Conservation (phyloP, 1,140 invertebrate genomes). For the Drosophila auraria region DNA sequence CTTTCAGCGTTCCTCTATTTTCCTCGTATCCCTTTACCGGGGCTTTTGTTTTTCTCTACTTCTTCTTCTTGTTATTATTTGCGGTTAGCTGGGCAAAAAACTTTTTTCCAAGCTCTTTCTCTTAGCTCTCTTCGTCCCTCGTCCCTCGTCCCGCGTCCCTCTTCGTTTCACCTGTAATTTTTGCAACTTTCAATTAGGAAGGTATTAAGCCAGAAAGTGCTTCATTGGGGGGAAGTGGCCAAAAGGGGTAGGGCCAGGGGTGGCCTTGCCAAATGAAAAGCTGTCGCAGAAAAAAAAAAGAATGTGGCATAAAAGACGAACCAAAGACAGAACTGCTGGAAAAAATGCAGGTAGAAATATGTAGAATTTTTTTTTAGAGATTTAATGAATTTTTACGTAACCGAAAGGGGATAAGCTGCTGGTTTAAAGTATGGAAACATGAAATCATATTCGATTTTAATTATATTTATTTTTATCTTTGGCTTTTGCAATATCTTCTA, state of each 20-base stretch:
- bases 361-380: no score
- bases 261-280: slow-evolving; percentile 50
- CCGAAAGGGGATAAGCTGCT: neutral
- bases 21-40: slow-evolving; percentile 22
- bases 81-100: slow-evolving; percentile 66
- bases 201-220: slow-evolving; percentile 81
- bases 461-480: no score
- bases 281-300: slow-evolving; percentile 39
- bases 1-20: neutral
- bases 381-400: neutral
- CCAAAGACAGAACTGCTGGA: slow-evolving; percentile 21
- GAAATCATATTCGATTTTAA: no score
- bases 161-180: slow-evolving; percentile 72
- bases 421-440: no score
- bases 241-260: slow-evolving; percentile 7
- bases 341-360: slow-evolving; percentile 6
- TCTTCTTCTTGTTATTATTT: slow-evolving; percentile 69
- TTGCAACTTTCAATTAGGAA: slow-evolving; percentile 84
- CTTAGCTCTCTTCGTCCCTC: slow-evolving; percentile 1
- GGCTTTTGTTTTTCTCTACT: slow-evolving; percentile 50
- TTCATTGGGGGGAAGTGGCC: slow-evolving; percentile 53
- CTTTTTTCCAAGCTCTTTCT: slow-evolving; percentile 28
- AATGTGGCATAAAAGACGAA: slow-evolving; percentile 24
- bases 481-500: no score
- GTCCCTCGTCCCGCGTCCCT: no score